These are phyloP conservation scores for Rostratula benghalensis DNA, from an alignment of 2,113 vertebrate species.

Conservation along the genomic window DNA sequence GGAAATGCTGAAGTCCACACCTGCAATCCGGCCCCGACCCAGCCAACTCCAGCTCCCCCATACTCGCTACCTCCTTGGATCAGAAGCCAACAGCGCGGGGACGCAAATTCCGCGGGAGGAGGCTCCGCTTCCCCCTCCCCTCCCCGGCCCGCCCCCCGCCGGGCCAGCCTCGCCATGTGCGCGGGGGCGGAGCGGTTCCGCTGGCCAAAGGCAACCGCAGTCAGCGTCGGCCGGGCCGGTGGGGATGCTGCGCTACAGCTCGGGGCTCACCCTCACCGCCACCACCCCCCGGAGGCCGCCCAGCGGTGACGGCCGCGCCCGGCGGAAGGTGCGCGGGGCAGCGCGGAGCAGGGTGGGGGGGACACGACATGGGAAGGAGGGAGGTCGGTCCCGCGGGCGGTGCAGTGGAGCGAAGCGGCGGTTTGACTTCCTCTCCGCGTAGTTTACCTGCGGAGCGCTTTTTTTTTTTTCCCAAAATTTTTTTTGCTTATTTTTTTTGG, in stretches of 20 bases:
- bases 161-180: background rate
- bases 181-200: background rate
- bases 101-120: background rate
- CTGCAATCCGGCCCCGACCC: background rate
- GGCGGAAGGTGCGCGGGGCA: slow-evolving; percentile 68
- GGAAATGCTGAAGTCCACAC: background rate
- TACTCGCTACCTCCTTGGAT: too few relatives aligned
- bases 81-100: background rate
- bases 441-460: background rate
- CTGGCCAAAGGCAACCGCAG: background rate
- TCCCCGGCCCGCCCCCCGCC: background rate
- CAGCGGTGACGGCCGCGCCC: slow-evolving; percentile 9
- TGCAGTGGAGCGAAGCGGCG: background rate
- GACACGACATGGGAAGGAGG: background rate
- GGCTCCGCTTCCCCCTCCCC: background rate
- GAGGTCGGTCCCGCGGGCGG: background rate
- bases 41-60: too few relatives aligned
- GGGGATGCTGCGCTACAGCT: slow-evolving; percentile 75
- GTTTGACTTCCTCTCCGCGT: too few relatives aligned
- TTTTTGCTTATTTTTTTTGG: background rate
- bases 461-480: too few relatives aligned
- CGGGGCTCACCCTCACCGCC: slow-evolving; percentile 69
- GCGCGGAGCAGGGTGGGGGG: background rate
- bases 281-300: slow-evolving; percentile 24
- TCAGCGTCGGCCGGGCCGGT: background rate